Conservation (phyloP, 1,140 invertebrate species). For the Drosophila sulfurigaster region DNA sequence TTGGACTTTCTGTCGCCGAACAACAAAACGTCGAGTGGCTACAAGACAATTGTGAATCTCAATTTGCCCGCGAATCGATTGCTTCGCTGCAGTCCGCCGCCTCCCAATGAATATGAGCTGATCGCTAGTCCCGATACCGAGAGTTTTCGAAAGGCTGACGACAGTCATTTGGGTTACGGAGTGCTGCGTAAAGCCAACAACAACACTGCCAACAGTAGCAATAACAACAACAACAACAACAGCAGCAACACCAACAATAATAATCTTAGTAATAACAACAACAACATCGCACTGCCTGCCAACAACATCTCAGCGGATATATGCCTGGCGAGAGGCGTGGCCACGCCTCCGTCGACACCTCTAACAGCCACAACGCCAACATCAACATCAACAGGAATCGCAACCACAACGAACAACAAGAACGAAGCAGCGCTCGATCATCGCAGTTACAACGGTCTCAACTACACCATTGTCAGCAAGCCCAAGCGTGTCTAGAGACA, state of each 20-base stretch:
- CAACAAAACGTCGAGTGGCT: conserved; percentile 88
- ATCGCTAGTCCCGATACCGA: conserved; percentile 86
- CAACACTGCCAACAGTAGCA: conserved; percentile 50
- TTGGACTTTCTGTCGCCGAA: conserved; percentile 93
- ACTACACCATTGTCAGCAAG: conserved; percentile 93
- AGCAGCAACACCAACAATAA: conserved; percentile 26
- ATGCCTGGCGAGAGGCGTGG: conserved; percentile 14
- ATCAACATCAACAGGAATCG: conserved; percentile 18
- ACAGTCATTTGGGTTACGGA: conserved; percentile 92
- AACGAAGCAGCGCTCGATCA: conserved; percentile 85
- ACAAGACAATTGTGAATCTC: conserved; percentile 87
- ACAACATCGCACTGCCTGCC: conserved; percentile 36
- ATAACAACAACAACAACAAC: conserved; percentile 35
- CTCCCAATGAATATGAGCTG: conserved; percentile 78
- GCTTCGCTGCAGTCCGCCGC: conserved; percentile 55
- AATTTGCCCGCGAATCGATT: conserved; percentile 82
- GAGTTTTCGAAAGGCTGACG: conserved; percentile 89
- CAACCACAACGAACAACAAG: conserved; percentile 27
- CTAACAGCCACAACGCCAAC: background rate
- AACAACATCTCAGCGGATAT: conserved; percentile 27
- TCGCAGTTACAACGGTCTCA: conserved; percentile 90
- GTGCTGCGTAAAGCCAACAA: conserved; percentile 89
- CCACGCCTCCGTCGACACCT: conserved; percentile 12
- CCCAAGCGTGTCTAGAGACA: conserved; percentile 89
- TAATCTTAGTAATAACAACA: conserved; percentile 22